Percentiles rank a stretch among this genome's conserved stretches.
These are phyloP conservation scores for Petrocephalus sullivani DNA, from an alignment of 2,797 vertebrate genomes.

Conservation along the genomic window DNA sequence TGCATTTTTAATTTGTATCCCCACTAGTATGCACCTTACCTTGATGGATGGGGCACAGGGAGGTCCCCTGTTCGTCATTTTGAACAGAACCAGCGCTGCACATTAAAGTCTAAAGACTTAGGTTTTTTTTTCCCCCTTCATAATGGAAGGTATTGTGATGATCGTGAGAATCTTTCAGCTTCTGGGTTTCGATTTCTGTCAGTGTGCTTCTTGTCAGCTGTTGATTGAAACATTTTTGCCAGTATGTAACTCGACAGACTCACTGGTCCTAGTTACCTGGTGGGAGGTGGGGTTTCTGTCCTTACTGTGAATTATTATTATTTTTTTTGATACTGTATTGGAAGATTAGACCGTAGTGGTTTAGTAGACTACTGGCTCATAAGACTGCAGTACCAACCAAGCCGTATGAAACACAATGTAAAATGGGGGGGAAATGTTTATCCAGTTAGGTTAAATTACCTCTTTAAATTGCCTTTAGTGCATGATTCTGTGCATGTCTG, in stretches of 20 bases:
- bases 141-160: neutral
- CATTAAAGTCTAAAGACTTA: neutral
- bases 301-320: neutral
- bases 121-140: neutral
- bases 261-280: neutral
- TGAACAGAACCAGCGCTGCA: neutral
- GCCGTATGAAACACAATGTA: neutral
- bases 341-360: neutral
- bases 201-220: slow-evolving; percentile 15
- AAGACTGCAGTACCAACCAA: neutral
- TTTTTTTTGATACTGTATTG: neutral
- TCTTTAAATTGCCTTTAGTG: neutral
- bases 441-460: neutral
- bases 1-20: neutral
- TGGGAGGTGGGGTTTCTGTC: neutral
- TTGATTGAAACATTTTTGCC: neutral
- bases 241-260: neutral
- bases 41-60: neutral
- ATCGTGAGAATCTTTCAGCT: slow-evolving; percentile 12
- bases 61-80: neutral
- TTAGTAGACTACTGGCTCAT: neutral
- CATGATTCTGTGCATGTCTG: neutral
- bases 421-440: neutral
- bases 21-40: neutral
- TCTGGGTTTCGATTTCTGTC: slow-evolving; percentile 23